Evolutionary conservation across 1,140 invertebrate species (phyloP), one percentile per base, ranked within the genome.

Genomic region (Coenobita brevimanus): DNA sequence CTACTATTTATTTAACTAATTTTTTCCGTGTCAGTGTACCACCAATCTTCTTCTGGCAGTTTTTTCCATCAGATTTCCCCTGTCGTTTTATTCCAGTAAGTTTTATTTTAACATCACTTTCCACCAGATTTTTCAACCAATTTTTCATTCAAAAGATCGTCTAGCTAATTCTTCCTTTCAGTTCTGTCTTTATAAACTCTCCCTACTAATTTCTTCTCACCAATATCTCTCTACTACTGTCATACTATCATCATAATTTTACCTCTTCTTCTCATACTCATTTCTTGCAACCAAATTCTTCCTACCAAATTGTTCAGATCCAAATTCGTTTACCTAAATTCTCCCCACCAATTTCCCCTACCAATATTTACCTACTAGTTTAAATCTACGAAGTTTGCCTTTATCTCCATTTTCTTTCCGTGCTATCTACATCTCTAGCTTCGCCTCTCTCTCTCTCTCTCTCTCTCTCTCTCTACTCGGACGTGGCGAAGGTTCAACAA

Each of bases 401-500:
- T 4, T 62, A 17, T 41, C 62, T 41, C 2, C 43, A 13, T 81
- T 38, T 43, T 57, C 30, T 33, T 41, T 41, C 21, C 21, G 13
- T 38, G 24, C 17, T 27, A 36, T 6, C 27, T 1, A 27, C 27
- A 30, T 38, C 36, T 36, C 24, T 54, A 27, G 24, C 24, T 60
- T 33, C 2, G 41, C 78, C 15, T 36, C 33, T 1, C 27, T 50
- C 50, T 36, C 17, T 2, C 33, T 30, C 24, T 60, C 30, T 4
- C 24, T 30, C 15, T 54, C 46, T 17, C 41, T n/a, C 4, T 36
- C 30, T 33, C 15, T 8, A 43, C 27, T 24, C 24, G 33, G 50
- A 30, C 60, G 21, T 17, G 38, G 80, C 33, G 38, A 71, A 73
- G 82, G 27, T 57, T 73, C 30, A 57, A 83, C 82, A 84, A 76